A percentile compares a stretch with the other conserved stretches of the same genome.
Conservation (phyloP, 2,113 vertebrate genomes). For the Antennarius striatus region DNA sequence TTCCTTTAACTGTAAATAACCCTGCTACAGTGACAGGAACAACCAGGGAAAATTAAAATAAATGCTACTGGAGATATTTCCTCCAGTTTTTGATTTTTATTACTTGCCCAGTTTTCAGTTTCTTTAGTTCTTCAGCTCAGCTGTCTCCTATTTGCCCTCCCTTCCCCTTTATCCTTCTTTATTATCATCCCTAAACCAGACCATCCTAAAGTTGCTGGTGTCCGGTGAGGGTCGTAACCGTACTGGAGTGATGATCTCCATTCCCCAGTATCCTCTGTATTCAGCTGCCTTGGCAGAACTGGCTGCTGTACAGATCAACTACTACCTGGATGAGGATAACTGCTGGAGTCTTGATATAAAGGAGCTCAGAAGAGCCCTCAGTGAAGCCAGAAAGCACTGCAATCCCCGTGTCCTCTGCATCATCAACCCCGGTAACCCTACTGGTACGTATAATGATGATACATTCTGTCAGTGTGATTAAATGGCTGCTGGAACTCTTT, state of each 20-base stretch:
- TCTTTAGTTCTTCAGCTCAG: too few species aligned
- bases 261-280: constrained; percentile 95
- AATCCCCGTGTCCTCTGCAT: constrained; percentile 85
- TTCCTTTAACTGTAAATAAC: too few species aligned
- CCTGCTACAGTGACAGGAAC: too few species aligned
- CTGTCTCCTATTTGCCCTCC: too few species aligned
- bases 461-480: background rate
- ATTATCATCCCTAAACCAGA: constrained; percentile 65
- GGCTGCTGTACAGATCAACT: constrained; percentile 82
- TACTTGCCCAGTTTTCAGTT: too few species aligned
- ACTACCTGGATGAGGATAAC: constrained; percentile 88
- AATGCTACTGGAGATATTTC: too few species aligned
- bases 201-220: constrained; percentile 88
- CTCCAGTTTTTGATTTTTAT: too few species aligned
- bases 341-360: constrained; percentile 85
- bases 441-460: constrained; percentile 74
- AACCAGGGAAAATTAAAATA: too few species aligned
- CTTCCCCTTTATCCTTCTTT: background rate
- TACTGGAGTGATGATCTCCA: constrained; percentile 89
- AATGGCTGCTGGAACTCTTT: background rate
- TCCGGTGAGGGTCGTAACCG: constrained; percentile 76
- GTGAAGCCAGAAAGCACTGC: constrained; percentile 80
- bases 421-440: constrained; percentile 95
- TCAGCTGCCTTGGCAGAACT: constrained; percentile 87
- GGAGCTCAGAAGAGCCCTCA: constrained; percentile 81